Evolutionary conservation across 2,888 invertebrate genomes (phyloP), one percentile per base, ranked within the genome.

Genomic region (Erebia epiphron): DNA sequence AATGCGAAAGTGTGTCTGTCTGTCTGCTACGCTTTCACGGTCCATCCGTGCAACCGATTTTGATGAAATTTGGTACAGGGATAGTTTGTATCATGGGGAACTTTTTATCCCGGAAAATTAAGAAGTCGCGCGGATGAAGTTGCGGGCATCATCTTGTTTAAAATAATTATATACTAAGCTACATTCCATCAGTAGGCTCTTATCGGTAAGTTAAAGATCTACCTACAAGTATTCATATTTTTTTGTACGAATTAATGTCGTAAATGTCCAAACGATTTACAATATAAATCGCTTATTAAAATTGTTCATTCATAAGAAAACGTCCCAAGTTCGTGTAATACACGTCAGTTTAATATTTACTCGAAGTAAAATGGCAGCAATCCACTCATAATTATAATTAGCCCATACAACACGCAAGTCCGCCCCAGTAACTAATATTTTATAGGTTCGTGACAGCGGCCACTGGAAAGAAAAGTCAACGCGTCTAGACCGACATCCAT

Each of bases 401-500:
- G 60, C 60, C 57, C 65, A 71, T 68, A 49, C 58, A 35, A 57
- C 66, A 71, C 68, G 73, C 71, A 49, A 73, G 67, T 16, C 54
- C 60, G 54, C 43, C 65, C 52, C 64, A 68, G 46, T 68, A 68
- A 67, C 60, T 67, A 79, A 76, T 76, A 77, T 77, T 78, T 75
- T 73, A 76, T 76, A 73, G 65, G 79, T 87, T 89, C 90, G 88
- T 90, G 90, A 88, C 88, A 88, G 52, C 35, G 84, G 81, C 86
- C 86, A 87, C 83, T 83, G 82, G 82, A 83, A 84, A 69, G 69
- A 71, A 86, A 79, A 79, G 76, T 79, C 78, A 80, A 80, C 79
- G 77, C 73, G 91, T 90, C 90, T 90, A 90, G 90, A 91, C 90
- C 82, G 76, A 61, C 68, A 70, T 76, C 74, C 74, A 88, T 91